Evolutionary conservation across 2,113 vertebrate species (phyloP).

Genomic region (Oncorhynchus tshawytscha): DNA sequence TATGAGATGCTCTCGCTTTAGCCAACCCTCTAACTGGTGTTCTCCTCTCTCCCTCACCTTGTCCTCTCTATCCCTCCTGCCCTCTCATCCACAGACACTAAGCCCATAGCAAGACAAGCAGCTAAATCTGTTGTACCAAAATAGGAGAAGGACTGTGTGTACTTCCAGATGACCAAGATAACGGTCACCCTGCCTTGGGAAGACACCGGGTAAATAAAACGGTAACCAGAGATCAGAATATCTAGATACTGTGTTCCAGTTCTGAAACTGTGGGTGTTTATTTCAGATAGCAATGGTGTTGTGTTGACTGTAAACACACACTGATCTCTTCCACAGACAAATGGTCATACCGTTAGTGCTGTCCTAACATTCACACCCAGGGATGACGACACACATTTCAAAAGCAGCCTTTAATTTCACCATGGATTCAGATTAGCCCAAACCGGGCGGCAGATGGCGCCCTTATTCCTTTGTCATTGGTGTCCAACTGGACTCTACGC

Average conservation of each 20-base stretch:
- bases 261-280: too few relatives aligned
- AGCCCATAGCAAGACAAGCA: constrained; percentile 8
- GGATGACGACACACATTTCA: constrained; percentile 7
- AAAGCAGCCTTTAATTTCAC: constrained; percentile 40
- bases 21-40: not conserved
- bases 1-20: not conserved
- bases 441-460: too few relatives aligned
- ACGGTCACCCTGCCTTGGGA: too few relatives aligned
- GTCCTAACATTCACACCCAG: not conserved
- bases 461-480: too few relatives aligned
- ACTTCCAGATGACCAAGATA: not conserved
- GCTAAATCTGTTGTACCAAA: constrained; percentile 64
- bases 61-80: constrained; percentile 8
- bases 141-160: constrained; percentile 41
- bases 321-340: not conserved
- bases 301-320: not conserved
- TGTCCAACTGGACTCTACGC: too few relatives aligned
- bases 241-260: too few relatives aligned
- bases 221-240: too few relatives aligned
- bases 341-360: not conserved
- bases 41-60: not conserved
- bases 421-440: too few relatives aligned
- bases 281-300: not conserved
- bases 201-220: too few relatives aligned
- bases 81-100: constrained; percentile 6